Percentiles rank a stretch among this genome's conserved stretches.
These are phyloP conservation scores for Polymixis flavicincta DNA, from an alignment of 2,888 invertebrate species.

Conservation along the genomic window DNA sequence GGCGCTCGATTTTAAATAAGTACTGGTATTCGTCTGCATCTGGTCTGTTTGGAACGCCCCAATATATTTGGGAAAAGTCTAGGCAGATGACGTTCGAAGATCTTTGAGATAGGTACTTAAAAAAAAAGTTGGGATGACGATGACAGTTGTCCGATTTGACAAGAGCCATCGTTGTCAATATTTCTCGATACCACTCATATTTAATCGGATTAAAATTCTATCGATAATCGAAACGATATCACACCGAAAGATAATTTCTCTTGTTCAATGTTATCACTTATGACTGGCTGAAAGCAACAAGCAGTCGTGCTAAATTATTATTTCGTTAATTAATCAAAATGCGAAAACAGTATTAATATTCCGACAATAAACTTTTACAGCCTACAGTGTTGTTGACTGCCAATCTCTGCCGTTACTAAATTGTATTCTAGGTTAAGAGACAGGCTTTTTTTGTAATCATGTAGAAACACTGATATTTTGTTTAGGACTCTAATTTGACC, in stretches of 20 bases:
- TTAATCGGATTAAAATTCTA: conserved; percentile 16
- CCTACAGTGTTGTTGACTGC: conserved; percentile 56
- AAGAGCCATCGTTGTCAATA: background rate
- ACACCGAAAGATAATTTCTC: background rate
- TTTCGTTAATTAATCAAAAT: conserved; percentile 56
- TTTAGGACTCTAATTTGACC: no score
- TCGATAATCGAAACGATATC: conserved; percentile 11
- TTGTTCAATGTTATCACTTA: conserved; percentile 7
- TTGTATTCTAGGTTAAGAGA: conserved; percentile 52
- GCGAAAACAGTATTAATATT: conserved; percentile 58
- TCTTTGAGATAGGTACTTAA: background rate
- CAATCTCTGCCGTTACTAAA: conserved; percentile 48
- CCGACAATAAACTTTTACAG: conserved; percentile 59
- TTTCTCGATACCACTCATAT: background rate
- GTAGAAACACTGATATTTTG: background rate
- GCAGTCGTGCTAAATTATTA: conserved; percentile 7
- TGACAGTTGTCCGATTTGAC: background rate
- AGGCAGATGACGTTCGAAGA: no score
- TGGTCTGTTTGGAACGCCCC: no score
- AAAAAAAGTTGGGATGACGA: background rate
- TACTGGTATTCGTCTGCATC: no score
- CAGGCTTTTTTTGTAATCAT: background rate
- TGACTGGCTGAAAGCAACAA: conserved; percentile 17
- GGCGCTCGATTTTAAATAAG: no score
- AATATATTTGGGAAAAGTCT: no score